Percentiles rank a stretch among this genome's conserved stretches.
Conservation (phyloP, 2,113 vertebrate species). For the Mustelus asterias region DNA sequence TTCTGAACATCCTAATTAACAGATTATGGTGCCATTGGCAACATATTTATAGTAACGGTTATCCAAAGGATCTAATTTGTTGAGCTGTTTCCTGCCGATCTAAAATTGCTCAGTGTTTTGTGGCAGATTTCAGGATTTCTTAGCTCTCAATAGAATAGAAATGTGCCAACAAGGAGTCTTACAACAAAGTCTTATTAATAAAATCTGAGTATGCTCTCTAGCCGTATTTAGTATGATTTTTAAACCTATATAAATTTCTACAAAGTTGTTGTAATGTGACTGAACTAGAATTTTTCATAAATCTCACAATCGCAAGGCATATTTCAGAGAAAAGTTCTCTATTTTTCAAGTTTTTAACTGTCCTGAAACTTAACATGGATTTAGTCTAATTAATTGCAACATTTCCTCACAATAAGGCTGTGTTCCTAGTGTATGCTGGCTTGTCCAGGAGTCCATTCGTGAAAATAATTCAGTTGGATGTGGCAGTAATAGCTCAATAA, state of each 20-base stretch:
- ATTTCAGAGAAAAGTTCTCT: not conserved
- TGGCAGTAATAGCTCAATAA: not conserved
- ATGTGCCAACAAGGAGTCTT: not conserved
- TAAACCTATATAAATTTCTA: not conserved
- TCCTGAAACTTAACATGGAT: not conserved
- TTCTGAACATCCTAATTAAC: not conserved
- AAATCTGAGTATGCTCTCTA: not conserved
- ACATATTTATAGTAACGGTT: not conserved
- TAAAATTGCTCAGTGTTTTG: not conserved
- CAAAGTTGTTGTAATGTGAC: not conserved
- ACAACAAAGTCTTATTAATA: not conserved
- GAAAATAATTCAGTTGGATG: not conserved
- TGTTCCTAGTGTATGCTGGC: not conserved
- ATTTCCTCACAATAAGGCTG: not conserved
- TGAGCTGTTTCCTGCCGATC: not conserved
- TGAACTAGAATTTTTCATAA: not conserved
- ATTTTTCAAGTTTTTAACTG: not conserved
- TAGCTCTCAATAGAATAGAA: not conserved
- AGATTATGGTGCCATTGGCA: not conserved
- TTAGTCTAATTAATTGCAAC: too few species aligned
- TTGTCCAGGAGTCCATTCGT: not conserved
- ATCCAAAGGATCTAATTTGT: conserved; percentile 9
- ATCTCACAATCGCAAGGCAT: not conserved
- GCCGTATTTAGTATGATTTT: not conserved
- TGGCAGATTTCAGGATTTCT: not conserved